Evolutionary conservation across 2,113 vertebrate species (phyloP).

Genomic region (Loxodonta africana): DNA sequence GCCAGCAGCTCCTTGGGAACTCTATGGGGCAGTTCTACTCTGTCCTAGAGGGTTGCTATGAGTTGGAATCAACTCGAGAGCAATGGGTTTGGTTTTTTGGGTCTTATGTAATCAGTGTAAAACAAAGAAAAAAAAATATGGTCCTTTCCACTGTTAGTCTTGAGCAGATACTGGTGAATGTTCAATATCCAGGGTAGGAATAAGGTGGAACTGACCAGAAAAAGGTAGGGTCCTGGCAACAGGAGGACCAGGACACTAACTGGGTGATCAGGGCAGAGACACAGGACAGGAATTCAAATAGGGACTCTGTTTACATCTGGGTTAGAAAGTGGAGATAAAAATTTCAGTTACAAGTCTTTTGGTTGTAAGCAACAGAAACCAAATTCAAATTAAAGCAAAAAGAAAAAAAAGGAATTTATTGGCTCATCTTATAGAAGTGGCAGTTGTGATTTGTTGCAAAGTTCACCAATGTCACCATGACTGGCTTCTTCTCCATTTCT

Average conservation of each 20-base stretch:
- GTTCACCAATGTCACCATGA: background rate
- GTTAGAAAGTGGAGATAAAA: background rate
- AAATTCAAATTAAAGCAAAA: slow-evolving; percentile 10
- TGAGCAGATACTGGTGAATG: background rate
- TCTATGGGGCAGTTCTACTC: no score
- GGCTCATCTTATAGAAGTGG: background rate
- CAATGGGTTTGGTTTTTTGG: no score
- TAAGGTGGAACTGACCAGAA: background rate
- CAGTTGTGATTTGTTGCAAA: background rate
- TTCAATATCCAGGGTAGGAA: background rate
- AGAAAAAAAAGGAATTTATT: background rate
- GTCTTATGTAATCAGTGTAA: background rate
- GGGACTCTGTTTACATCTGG: background rate
- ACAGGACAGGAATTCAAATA: background rate
- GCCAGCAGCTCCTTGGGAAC: no score
- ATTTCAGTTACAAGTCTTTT: background rate
- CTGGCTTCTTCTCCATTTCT: background rate
- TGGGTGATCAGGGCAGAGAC: background rate
- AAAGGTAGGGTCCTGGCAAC: background rate
- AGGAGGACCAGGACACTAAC: background rate
- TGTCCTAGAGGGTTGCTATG: no score
- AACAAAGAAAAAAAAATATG: background rate
- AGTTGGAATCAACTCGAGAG: no score
- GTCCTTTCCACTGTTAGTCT: background rate
- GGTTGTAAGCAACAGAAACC: background rate